Conservation (phyloP, 2,888 invertebrate genomes). For the Dolichopus griseipennis region DNA sequence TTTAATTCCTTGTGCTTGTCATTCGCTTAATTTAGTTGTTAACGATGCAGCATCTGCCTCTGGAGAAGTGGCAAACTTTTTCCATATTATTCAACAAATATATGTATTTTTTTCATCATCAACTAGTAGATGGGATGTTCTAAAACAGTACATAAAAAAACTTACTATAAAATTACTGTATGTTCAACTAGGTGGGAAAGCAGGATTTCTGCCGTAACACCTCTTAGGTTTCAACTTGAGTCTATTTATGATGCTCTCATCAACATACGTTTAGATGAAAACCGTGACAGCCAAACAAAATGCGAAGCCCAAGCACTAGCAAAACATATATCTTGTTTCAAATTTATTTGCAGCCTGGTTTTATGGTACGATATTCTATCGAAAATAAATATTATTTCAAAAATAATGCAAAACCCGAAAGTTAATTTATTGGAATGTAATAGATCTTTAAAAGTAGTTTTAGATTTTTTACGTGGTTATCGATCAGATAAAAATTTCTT, state of each 20-base stretch:
- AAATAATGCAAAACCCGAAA: neutral
- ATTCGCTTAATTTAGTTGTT: conserved; percentile 10
- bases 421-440: neutral
- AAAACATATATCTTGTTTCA: conserved; percentile 2
- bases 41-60: conserved; percentile 7
- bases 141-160: neutral
- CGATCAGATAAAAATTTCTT: conserved; percentile 5
- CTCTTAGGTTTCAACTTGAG: neutral
- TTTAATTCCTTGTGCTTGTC: conserved; percentile 7
- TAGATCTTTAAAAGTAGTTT: neutral
- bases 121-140: neutral
- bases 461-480: neutral
- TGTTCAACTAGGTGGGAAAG: conserved; percentile 7
- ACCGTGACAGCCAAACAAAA: conserved; percentile 5
- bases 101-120: conserved; percentile 9
- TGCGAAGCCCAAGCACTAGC: neutral
- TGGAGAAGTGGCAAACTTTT: neutral
- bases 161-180: conserved; percentile 8
- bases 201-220: neutral
- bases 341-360: conserved; percentile 5
- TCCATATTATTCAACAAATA: neutral
- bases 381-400: conserved; percentile 2
- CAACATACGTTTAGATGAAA: neutral
- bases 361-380: conserved; percentile 4
- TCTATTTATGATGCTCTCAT: conserved; percentile 3